Percentiles rank a stretch among this genome's conserved stretches.
Evolutionary conservation across 2,113 vertebrate genomes (phyloP).

Genomic region (Epinephelus lanceolatus): DNA sequence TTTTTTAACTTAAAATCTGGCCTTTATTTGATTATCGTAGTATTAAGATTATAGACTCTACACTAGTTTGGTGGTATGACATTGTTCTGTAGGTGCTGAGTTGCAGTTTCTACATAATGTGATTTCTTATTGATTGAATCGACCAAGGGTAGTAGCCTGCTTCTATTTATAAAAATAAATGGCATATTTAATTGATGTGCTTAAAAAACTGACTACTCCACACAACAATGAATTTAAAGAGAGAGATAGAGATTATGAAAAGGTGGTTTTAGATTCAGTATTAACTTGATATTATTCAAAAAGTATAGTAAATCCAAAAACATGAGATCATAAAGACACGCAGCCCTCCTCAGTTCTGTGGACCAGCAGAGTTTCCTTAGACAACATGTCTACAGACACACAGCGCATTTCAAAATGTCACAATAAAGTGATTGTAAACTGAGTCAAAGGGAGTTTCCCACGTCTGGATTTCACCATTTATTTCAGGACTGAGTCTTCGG

Average conservation of each 20-base stretch:
- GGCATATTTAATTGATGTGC: constrained; percentile 29
- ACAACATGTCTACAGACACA: neutral
- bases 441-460: constrained; percentile 35
- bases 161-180: constrained; percentile 34
- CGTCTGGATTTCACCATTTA: neutral
- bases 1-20: no score
- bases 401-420: neutral
- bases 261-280: neutral
- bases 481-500: neutral
- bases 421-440: constrained; percentile 2
- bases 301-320: neutral
- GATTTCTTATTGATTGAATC: constrained; percentile 22
- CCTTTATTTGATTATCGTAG: neutral
- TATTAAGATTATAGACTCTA: neutral
- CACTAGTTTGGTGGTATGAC: neutral
- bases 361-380: neutral
- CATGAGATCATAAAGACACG: neutral
- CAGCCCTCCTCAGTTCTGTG: neutral
- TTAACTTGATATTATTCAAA: neutral
- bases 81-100: neutral
- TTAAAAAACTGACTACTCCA: constrained; percentile 1
- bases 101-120: neutral
- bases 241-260: neutral
- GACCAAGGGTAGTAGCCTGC: neutral
- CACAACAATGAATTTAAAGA: neutral